These are phyloP conservation scores for Lucinisca nassula DNA, from an alignment of 2,888 invertebrate genomes.

Conservation along the genomic window DNA sequence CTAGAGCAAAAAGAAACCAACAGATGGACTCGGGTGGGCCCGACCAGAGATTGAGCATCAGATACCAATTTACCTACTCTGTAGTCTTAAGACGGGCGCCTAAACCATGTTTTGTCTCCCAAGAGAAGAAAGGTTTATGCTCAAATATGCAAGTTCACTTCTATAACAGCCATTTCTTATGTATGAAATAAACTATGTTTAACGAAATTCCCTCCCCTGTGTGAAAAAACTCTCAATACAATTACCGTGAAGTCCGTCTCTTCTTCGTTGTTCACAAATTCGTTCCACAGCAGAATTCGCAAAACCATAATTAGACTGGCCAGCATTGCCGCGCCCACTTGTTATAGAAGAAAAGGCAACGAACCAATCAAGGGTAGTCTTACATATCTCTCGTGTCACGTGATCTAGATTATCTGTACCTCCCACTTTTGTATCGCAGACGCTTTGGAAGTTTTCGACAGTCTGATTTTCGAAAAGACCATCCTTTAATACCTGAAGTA, in stretches of 20 bases:
- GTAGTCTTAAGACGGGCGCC: too few species aligned
- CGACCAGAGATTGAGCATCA: too few species aligned
- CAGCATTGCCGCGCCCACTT: constrained; percentile 98
- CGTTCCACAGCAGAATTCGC: constrained; percentile 99
- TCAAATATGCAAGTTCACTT: too few species aligned
- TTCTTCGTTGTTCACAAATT: constrained; percentile 95
- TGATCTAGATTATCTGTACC: constrained; percentile 95
- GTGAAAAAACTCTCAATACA: too few species aligned
- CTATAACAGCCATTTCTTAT: too few species aligned
- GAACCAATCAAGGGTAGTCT: constrained; percentile 94
- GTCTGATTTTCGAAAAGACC: constrained; percentile 96
- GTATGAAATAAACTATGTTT: too few species aligned
- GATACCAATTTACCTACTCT: too few species aligned
- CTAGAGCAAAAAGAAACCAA: too few species aligned
- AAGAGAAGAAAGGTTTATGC: too few species aligned
- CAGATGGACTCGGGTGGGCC: too few species aligned
- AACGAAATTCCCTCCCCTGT: too few species aligned
- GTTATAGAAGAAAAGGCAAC: constrained; percentile 98
- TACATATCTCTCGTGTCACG: constrained; percentile 93
- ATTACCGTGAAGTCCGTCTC: constrained; percentile 94
- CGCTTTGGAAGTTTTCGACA: constrained; percentile 93
- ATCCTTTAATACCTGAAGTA: constrained; percentile 93
- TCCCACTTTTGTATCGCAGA: constrained; percentile 95
- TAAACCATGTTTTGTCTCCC: too few species aligned
- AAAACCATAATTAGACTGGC: constrained; percentile 98